Conservation (phyloP, 2,888 invertebrate genomes). For the Sarcophaga rosellei region DNA sequence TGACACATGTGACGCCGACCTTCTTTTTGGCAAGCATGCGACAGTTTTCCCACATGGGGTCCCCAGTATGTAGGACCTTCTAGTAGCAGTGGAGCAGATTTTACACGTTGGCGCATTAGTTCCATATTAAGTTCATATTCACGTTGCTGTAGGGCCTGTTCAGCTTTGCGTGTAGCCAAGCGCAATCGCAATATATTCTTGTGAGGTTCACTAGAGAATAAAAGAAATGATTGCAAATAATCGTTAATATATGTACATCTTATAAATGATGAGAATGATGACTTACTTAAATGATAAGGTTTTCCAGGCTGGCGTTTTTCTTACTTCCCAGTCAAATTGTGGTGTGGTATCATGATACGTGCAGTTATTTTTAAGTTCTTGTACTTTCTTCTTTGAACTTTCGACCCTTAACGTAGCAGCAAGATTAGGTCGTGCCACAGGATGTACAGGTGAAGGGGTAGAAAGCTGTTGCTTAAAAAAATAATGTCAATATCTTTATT, state of each 20-base stretch:
- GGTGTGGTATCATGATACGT: constrained; percentile 75
- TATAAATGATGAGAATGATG: not conserved
- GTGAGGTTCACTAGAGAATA: constrained; percentile 77
- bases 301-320: constrained; percentile 81
- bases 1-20: constrained; percentile 75
- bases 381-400: constrained; percentile 77
- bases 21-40: constrained; percentile 77
- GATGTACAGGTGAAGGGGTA: constrained; percentile 78
- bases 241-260: not conserved
- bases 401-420: constrained; percentile 80
- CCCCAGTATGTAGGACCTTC: constrained; percentile 79
- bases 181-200: constrained; percentile 78
- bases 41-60: constrained; percentile 78
- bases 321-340: constrained; percentile 80
- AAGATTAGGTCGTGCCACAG: constrained; percentile 80
- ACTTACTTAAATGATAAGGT: constrained; percentile 78
- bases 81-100: constrained; percentile 79
- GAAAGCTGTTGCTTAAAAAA: constrained; percentile 52
- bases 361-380: constrained; percentile 77
- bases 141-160: constrained; percentile 78
- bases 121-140: constrained; percentile 80
- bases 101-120: constrained; percentile 80
- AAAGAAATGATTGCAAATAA: not conserved
- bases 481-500: not conserved
- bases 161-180: constrained; percentile 80